These are phyloP conservation scores for Drosophila lutescens DNA, from an alignment of 2,888 invertebrate species.

Conservation along the genomic window DNA sequence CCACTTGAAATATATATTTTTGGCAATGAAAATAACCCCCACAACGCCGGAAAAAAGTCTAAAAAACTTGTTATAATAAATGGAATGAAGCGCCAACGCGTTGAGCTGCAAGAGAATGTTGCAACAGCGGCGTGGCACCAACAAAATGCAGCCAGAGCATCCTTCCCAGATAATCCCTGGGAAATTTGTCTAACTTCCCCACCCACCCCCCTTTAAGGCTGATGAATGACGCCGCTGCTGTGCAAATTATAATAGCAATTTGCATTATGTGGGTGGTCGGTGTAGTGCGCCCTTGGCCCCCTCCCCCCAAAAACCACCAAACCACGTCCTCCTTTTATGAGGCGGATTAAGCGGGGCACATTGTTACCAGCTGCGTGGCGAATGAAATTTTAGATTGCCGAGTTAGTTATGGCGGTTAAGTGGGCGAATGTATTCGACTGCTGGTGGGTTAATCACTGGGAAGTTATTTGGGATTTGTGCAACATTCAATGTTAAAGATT, in stretches of 20 bases:
- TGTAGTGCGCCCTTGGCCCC: slow-evolving; percentile 5
- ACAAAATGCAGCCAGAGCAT: slow-evolving; percentile 36
- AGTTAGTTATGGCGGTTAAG: slow-evolving; percentile 35
- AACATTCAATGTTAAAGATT: too few species aligned
- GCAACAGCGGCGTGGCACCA: slow-evolving; percentile 57
- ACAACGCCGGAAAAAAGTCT: slow-evolving; percentile 17
- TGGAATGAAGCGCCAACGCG: slow-evolving; percentile 71
- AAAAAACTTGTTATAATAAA: slow-evolving; percentile 67
- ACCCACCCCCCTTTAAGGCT: slow-evolving; percentile 56
- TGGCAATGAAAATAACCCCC: slow-evolving; percentile 66
- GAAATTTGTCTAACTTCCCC: slow-evolving; percentile 68
- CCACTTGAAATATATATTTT: slow-evolving; percentile 79
- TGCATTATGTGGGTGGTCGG: slow-evolving; percentile 76
- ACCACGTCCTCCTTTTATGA: slow-evolving; percentile 14
- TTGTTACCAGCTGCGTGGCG: slow-evolving; percentile 39
- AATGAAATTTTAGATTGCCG: slow-evolving; percentile 36
- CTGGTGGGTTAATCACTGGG: slow-evolving; percentile 4
- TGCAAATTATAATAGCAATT: slow-evolving; percentile 83
- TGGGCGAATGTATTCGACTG: not conserved
- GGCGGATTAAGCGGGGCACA: slow-evolving; percentile 22
- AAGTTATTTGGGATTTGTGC: not conserved
- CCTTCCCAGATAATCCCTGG: slow-evolving; percentile 58
- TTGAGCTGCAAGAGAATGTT: slow-evolving; percentile 58
- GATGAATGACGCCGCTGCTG: slow-evolving; percentile 67
- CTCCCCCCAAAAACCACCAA: not conserved